These are phyloP conservation scores for Craniophora ligustri DNA, from an alignment of 2,888 invertebrate genomes.

Conservation along the genomic window DNA sequence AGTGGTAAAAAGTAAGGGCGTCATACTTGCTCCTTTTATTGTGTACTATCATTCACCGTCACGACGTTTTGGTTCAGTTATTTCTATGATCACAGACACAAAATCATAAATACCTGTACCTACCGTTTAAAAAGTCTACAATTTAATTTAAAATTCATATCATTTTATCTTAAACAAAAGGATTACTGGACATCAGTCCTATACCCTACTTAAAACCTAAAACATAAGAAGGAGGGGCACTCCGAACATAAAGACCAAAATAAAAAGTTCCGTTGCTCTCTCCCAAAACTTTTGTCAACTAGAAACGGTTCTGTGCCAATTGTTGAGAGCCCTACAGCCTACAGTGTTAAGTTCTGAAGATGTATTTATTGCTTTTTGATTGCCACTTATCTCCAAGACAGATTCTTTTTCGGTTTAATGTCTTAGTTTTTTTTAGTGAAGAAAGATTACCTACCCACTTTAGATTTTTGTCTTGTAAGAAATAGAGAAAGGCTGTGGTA, in stretches of 20 bases:
- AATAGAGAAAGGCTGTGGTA: too few species aligned
- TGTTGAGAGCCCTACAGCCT: slow-evolving; percentile 6
- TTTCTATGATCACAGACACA: too few species aligned
- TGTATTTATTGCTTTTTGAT: slow-evolving; percentile 35
- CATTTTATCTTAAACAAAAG: not conserved
- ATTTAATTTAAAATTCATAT: too few species aligned
- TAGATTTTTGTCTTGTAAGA: too few species aligned
- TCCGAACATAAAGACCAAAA: slow-evolving; percentile 14
- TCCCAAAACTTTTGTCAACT: slow-evolving; percentile 21
- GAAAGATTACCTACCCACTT: too few species aligned
- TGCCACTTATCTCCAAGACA: not conserved
- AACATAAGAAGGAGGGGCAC: not conserved
- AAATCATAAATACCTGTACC: too few species aligned
- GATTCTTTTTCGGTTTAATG: not conserved
- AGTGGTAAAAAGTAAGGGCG: too few species aligned
- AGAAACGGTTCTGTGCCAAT: slow-evolving; percentile 17
- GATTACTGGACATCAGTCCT: slow-evolving; percentile 1
- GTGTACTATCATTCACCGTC: too few species aligned
- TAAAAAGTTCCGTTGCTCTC: slow-evolving; percentile 27
- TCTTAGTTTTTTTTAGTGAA: not conserved
- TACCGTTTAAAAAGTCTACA: too few species aligned
- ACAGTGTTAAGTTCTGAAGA: not conserved
- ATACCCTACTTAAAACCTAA: slow-evolving; percentile 5
- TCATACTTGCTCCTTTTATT: too few species aligned
- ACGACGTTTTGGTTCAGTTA: too few species aligned